Percentiles rank a stretch among this genome's conserved stretches.
Conservation (phyloP, 2,113 vertebrate genomes). For the Phasianus colchicus region DNA sequence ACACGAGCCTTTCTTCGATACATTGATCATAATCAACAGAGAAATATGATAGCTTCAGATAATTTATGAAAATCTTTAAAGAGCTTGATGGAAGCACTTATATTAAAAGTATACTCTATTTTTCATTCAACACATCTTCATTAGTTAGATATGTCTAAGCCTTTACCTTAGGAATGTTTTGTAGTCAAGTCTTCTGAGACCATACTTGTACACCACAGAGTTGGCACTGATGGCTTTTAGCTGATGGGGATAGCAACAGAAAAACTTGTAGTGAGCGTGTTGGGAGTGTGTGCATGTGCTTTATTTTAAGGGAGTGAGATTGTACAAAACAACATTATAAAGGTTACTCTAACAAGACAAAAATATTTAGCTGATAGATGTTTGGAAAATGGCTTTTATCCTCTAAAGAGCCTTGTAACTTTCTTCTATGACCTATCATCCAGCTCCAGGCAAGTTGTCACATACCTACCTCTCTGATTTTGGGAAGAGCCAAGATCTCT, state of each 20-base stretch:
- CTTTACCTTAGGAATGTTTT: slow-evolving; percentile 69
- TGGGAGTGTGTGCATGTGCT: neutral
- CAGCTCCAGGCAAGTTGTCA: neutral
- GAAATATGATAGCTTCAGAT: neutral
- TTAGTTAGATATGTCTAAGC: slow-evolving; percentile 70
- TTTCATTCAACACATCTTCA: slow-evolving; percentile 61
- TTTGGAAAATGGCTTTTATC: neutral
- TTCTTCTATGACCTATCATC: neutral
- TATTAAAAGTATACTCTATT: slow-evolving; percentile 49
- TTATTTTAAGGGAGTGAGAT: neutral
- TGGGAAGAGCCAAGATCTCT: neutral
- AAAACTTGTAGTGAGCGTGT: neutral
- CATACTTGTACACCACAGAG: neutral
- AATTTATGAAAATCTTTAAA: slow-evolving; percentile 25
- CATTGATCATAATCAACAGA: neutral
- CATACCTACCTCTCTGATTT: neutral
- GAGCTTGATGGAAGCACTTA: slow-evolving; percentile 46
- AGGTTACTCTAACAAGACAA: neutral
- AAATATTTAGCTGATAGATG: neutral
- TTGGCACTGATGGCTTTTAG: neutral
- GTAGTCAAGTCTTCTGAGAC: slow-evolving; percentile 57
- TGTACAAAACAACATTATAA: neutral
- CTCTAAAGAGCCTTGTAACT: neutral
- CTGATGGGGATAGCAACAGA: neutral
- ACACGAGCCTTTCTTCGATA: neutral